These are phyloP conservation scores for Merluccius polli DNA, from an alignment of 2,797 vertebrate genomes.

Conservation along the genomic window DNA sequence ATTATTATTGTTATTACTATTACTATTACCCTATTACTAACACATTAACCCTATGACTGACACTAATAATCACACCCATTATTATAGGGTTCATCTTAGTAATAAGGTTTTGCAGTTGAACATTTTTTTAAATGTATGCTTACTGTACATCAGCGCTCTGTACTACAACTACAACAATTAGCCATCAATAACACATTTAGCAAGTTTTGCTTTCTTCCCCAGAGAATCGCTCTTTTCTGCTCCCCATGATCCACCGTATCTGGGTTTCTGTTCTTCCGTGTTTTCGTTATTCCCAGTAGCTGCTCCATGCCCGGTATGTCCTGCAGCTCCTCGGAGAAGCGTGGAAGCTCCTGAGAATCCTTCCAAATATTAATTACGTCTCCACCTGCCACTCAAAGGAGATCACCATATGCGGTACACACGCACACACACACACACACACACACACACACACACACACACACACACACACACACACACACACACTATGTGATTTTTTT, in stretches of 20 bases:
- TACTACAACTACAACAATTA: no score
- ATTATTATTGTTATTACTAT: not conserved
- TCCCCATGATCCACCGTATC: not conserved
- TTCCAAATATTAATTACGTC: slow-evolving; percentile 86
- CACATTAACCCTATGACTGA: no score
- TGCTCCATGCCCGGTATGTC: slow-evolving; percentile 90
- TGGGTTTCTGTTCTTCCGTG: not conserved
- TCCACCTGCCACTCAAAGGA: slow-evolving; percentile 82
- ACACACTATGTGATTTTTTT: not conserved
- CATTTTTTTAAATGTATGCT: no score
- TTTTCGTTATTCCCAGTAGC: slow-evolving; percentile 78
- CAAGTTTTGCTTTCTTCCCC: not conserved
- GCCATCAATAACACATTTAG: no score
- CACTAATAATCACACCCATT: no score
- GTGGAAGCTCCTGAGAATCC: slow-evolving; percentile 78
- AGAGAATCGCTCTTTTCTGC: not conserved
- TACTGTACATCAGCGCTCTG: no score
- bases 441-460: not conserved
- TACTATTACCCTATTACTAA: no score
- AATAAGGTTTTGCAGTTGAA: no score
- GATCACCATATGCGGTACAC: slow-evolving; percentile 87
- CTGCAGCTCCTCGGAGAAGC: slow-evolving; percentile 87
- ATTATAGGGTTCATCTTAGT: no score
- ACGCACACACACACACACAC: not conserved
- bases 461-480: not conserved